Conservation (phyloP, 2,797 vertebrate species). For the Sebastes nivosus region DNA sequence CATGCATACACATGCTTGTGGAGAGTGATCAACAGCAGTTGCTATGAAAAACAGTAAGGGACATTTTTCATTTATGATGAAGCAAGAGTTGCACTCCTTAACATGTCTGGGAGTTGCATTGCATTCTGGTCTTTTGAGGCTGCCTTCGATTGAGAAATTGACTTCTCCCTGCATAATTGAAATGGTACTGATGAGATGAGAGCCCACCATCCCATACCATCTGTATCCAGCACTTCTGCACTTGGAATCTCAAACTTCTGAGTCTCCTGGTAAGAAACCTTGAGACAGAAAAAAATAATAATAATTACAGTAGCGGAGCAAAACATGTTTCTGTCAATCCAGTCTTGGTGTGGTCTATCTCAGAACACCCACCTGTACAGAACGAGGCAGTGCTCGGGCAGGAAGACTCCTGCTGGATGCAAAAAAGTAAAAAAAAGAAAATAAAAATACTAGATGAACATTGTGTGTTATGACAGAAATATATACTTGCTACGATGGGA, state of each 20-base stretch:
- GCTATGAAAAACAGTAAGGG: not conserved
- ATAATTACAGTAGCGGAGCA: not conserved
- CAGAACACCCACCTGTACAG: slow-evolving; percentile 15
- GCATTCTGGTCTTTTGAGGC: not conserved
- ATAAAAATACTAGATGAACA: not conserved
- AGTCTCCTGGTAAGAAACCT: not conserved
- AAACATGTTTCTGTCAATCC: not conserved
- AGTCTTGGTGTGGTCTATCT: not conserved
- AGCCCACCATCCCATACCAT: slow-evolving; percentile 17
- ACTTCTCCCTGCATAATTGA: not conserved
- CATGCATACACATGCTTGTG: not conserved
- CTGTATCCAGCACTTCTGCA: not conserved
- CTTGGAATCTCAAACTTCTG: not conserved
- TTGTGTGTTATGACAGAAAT: not conserved
- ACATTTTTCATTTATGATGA: not conserved
- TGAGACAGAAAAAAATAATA: not conserved
- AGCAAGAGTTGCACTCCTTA: not conserved
- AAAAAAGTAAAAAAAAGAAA: not conserved
- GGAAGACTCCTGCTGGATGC: not conserved
- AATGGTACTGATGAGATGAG: not conserved
- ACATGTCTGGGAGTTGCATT: not conserved
- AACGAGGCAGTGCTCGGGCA: not conserved
- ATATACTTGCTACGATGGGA: not conserved
- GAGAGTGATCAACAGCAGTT: not conserved
- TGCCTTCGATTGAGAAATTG: not conserved